Evolutionary conservation across 2,888 invertebrate species (phyloP).

Genomic region (Rhingia campestris): DNA sequence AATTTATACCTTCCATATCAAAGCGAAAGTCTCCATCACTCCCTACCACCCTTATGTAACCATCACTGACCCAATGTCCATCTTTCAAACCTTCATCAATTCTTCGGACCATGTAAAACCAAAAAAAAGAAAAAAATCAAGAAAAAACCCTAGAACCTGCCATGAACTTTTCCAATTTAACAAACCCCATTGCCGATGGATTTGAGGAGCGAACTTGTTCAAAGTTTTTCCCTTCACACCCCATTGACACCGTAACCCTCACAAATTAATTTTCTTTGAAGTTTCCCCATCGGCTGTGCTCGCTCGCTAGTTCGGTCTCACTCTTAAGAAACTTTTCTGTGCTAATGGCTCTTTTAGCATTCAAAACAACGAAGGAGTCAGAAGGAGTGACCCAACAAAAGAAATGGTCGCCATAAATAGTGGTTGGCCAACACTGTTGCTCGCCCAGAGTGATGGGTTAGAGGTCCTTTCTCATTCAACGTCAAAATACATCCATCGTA

Average conservation of each 20-base stretch:
- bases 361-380: conserved; percentile 46
- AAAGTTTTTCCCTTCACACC: conserved; percentile 67
- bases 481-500: not conserved
- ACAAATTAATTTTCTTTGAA: conserved; percentile 74
- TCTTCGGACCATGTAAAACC: conserved; percentile 34
- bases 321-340: conserved; percentile 46
- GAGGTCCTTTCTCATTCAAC: not conserved
- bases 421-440: conserved; percentile 29
- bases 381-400: conserved; percentile 24
- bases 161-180: conserved; percentile 74
- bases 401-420: conserved; percentile 57
- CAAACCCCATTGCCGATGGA: conserved; percentile 65
- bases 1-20: conserved; percentile 39
- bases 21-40: conserved; percentile 15
- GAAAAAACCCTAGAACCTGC: conserved; percentile 45
- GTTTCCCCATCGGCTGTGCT: conserved; percentile 26
- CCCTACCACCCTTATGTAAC: not conserved
- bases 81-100: conserved; percentile 71
- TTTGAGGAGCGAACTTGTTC: conserved; percentile 54
- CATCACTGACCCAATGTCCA: conserved; percentile 63
- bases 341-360: conserved; percentile 68
- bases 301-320: not conserved
- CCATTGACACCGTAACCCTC: conserved; percentile 72
- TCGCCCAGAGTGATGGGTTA: not conserved
- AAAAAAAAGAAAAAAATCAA: conserved; percentile 4